phyloP scores from a whole-genome alignment of 2,113 vertebrate species.

The Paraplagusia blochii region DNA sequence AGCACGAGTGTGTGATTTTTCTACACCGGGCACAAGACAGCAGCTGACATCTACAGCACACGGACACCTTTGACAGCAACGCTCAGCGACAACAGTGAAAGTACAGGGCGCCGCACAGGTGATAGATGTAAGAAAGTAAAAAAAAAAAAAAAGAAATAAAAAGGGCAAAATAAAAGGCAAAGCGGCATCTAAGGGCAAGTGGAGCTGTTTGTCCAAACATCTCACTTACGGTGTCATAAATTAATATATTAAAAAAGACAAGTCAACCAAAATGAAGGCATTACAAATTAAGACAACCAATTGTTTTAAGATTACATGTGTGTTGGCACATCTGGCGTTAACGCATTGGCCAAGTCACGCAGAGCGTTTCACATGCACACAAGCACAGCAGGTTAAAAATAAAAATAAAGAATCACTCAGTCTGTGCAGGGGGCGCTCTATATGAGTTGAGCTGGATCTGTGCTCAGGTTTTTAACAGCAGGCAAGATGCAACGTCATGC shows the following conservation, averaged over 20 bases:
- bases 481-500: constrained; percentile 49
- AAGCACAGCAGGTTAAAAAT: constrained; percentile 27
- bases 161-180: constrained; percentile 22
- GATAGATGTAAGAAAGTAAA: neutral
- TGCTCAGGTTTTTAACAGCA: constrained; percentile 58
- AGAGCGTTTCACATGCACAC: constrained; percentile 54
- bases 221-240: constrained; percentile 19
- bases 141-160: neutral
- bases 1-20: constrained; percentile 39
- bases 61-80: constrained; percentile 25
- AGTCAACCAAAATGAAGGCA: constrained; percentile 41
- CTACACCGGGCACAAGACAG: constrained; percentile 28
- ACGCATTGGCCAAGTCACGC: constrained; percentile 34
- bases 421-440: constrained; percentile 25
- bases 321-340: constrained; percentile 68
- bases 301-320: constrained; percentile 33
- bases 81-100: constrained; percentile 24
- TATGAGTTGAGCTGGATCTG: constrained; percentile 36
- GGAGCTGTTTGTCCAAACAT: constrained; percentile 30
- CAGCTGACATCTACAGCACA: constrained; percentile 46
- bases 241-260: constrained; percentile 34
- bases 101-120: neutral
- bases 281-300: constrained; percentile 61
- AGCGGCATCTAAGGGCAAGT: constrained; percentile 48
- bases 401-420: constrained; percentile 10